phyloP scores from a whole-genome alignment of 2,888 invertebrate genomes.

The Halictus quadricinctus region DNA sequence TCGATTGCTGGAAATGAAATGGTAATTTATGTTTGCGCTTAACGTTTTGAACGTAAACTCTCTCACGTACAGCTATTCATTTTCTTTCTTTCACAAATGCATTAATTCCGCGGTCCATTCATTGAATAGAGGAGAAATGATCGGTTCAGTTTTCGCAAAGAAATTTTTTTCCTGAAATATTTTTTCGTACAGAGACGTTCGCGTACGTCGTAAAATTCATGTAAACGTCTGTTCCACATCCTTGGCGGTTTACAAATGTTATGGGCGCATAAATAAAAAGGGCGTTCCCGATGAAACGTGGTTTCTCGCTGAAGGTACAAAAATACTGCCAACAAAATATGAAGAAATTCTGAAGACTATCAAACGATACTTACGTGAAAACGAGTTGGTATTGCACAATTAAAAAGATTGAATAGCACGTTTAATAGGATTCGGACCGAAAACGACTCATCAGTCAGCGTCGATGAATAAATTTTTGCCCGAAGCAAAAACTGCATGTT shows the following conservation, averaged over 20 bases:
- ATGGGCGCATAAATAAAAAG: not conserved
- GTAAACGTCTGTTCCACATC: not conserved
- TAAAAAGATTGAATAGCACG: no score
- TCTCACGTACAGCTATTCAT: no score
- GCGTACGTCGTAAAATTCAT: not conserved
- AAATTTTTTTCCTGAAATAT: not conserved
- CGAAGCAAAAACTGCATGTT: not conserved
- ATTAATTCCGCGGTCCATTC: no score
- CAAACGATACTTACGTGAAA: not conserved
- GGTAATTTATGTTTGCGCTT: no score
- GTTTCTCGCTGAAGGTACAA: not conserved
- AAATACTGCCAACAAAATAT: not conserved
- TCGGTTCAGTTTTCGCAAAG: not conserved
- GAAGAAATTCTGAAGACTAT: not conserved
- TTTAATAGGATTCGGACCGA: not conserved
- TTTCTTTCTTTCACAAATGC: no score
- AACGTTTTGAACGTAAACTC: no score
- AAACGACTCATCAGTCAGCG: not conserved
- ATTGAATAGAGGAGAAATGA: no score
- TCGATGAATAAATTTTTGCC: not conserved
- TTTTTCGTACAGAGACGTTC: not conserved
- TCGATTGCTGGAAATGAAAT: no score
- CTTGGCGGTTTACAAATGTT: not conserved
- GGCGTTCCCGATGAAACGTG: not conserved
- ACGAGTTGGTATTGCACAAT: no score